phyloP scores from a whole-genome alignment of 2,888 invertebrate species.

The Plemyria rubiginata region DNA sequence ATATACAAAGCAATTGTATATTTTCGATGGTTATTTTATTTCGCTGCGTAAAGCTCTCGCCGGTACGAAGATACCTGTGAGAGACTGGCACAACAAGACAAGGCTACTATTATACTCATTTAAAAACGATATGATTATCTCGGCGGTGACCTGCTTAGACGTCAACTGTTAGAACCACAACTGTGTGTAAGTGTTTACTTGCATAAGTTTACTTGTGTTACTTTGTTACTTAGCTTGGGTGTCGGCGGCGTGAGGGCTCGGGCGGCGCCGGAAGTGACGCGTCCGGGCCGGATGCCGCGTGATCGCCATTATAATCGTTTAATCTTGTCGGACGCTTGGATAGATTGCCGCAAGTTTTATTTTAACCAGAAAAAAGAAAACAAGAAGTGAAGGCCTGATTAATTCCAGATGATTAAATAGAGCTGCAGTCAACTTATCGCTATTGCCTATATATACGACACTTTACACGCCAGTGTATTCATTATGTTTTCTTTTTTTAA shows the following conservation, averaged over 20 bases:
- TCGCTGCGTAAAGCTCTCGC: background rate
- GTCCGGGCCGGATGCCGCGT: conserved; percentile 31
- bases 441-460: too few species aligned
- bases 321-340: background rate
- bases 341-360: background rate
- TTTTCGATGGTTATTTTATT: background rate
- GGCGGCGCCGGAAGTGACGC: conserved; percentile 15
- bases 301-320: conserved; percentile 30
- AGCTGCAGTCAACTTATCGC: too few species aligned
- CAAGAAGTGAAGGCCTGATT: background rate
- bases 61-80: background rate
- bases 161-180: too few species aligned
- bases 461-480: too few species aligned
- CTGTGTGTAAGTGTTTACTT: too few species aligned
- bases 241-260: too few species aligned
- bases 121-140: too few species aligned
- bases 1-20: background rate
- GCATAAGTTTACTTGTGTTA: too few species aligned
- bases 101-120: background rate
- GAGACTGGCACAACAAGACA: background rate
- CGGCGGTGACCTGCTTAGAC: too few species aligned
- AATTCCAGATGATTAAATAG: background rate
- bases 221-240: too few species aligned
- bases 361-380: background rate
- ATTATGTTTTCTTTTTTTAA: too few species aligned